phyloP scores from a whole-genome alignment of 2,797 vertebrate species.

The Enteromius fasciolatus region DNA sequence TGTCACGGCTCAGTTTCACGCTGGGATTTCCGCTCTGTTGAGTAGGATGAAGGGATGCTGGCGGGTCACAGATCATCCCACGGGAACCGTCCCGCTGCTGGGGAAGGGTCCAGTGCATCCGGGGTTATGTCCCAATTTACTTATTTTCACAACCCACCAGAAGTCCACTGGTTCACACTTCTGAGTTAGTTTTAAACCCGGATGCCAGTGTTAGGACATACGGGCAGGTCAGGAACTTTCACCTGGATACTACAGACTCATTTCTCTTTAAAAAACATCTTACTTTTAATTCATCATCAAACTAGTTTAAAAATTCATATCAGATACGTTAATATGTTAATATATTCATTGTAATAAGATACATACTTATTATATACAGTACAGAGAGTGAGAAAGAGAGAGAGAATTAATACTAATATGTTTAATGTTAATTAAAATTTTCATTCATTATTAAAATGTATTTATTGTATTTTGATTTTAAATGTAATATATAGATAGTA shows the following conservation, averaged over 20 bases:
- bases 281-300: no score
- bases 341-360: no score
- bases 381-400: no score
- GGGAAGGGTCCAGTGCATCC: background rate
- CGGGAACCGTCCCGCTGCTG: background rate
- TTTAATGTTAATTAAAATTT: no score
- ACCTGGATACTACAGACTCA: background rate
- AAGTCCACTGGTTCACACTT: background rate
- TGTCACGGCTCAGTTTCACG: constrained; percentile 79
- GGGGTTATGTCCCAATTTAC: background rate
- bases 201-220: background rate
- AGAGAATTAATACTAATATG: no score
- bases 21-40: constrained; percentile 73
- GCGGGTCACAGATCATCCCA: constrained; percentile 47
- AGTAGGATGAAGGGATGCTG: constrained; percentile 70
- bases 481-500: no score
- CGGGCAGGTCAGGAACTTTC: background rate
- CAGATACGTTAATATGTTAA: no score
- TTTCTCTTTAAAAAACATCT: no score
- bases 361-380: no score
- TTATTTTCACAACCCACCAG: background rate
- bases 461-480: no score
- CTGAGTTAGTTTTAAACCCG: background rate
- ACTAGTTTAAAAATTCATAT: no score
- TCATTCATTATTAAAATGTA: no score